A percentile compares a stretch with the other conserved stretches of the same genome.
Evolutionary conservation across 2,888 invertebrate species (phyloP).

Genomic region (Lycaena phlaeas): DNA sequence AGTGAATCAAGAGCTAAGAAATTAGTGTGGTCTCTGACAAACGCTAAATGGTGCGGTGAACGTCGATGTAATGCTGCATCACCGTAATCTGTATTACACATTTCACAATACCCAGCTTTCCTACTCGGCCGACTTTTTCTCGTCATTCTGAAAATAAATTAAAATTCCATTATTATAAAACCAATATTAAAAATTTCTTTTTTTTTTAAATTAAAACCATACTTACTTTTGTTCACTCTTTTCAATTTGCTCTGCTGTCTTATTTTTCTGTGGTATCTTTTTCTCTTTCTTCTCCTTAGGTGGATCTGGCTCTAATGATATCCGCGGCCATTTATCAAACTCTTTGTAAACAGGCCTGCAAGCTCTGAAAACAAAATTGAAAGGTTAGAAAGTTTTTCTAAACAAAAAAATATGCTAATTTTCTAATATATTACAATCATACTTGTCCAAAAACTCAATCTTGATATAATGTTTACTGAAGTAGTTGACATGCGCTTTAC

Average conservation of each 20-base stretch:
- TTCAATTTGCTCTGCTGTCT: neutral
- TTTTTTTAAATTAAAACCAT: neutral
- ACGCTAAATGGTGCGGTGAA: constrained; percentile 81
- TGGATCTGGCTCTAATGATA: constrained; percentile 57
- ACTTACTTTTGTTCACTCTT: constrained; percentile 6
- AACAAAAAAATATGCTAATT: constrained; percentile 15
- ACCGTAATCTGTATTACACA: constrained; percentile 83
- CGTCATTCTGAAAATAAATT: constrained; percentile 62
- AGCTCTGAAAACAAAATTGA: constrained; percentile 42
- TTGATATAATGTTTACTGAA: constrained; percentile 81
- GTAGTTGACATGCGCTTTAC: constrained; percentile 73
- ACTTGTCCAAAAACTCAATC: constrained; percentile 80
- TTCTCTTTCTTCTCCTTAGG: constrained; percentile 47
- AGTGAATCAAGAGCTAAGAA: constrained; percentile 82
- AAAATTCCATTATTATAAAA: neutral
- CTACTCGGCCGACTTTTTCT: constrained; percentile 52
- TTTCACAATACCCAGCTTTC: constrained; percentile 80
- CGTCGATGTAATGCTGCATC: constrained; percentile 80
- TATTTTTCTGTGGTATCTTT: constrained; percentile 36
- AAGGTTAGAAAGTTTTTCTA: constrained; percentile 11
- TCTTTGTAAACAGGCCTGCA: constrained; percentile 77
- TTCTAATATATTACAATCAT: constrained; percentile 37
- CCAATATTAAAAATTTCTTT: neutral
- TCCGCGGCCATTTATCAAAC: constrained; percentile 75
- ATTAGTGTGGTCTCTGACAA: constrained; percentile 81